Conservation (phyloP, 2,888 invertebrate species). For the Euplexia lucipara region DNA sequence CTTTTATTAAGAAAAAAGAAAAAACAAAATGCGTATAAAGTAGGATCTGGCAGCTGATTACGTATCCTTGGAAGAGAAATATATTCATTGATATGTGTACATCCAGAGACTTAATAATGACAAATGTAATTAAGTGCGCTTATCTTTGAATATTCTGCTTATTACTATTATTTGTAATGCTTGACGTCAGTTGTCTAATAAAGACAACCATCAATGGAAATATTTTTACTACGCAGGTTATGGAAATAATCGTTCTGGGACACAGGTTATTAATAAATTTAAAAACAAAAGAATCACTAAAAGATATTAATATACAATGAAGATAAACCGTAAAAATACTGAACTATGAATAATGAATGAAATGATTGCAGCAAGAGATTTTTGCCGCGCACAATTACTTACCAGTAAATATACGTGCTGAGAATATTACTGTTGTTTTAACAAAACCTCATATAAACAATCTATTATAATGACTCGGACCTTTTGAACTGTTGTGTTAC, state of each 20-base stretch:
- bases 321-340: constrained; percentile 16
- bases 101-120: constrained; percentile 65
- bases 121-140: constrained; percentile 65
- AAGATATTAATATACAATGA: constrained; percentile 12
- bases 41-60: constrained; percentile 63
- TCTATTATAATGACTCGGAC: constrained; percentile 60
- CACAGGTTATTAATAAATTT: not conserved
- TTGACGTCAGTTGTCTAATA: constrained; percentile 1
- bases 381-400: constrained; percentile 15
- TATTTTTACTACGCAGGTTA: not conserved
- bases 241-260: not conserved
- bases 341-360: constrained; percentile 26
- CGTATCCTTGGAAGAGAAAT: constrained; percentile 64
- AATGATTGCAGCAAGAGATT: constrained; percentile 7
- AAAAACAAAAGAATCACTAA: constrained; percentile 5
- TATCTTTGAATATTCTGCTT: constrained; percentile 14
- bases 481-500: constrained; percentile 63
- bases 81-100: constrained; percentile 66
- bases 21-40: constrained; percentile 50
- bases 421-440: constrained; percentile 22
- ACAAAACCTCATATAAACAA: constrained; percentile 33
- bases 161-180: constrained; percentile 2
- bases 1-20: constrained; percentile 42
- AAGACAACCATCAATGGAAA: not conserved
- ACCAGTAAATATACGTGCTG: not conserved